Evolutionary conservation across 2,797 vertebrate genomes (phyloP).

Genomic region (Lates japonicus): DNA sequence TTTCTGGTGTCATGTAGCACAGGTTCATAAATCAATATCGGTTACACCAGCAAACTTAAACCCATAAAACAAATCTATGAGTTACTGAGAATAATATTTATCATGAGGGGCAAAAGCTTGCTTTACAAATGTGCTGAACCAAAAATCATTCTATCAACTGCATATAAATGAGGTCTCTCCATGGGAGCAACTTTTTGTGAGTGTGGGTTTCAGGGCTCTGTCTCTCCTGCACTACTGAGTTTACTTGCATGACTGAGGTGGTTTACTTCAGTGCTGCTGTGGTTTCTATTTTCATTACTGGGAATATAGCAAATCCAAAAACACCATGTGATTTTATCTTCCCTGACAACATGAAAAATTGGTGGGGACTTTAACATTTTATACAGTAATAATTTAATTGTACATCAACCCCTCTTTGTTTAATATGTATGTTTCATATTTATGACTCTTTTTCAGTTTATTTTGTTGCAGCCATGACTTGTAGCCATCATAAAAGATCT

Average conservation of each 20-base stretch:
- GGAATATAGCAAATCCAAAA: slow-evolving; percentile 16
- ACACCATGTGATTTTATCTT: not conserved
- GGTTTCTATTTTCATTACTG: slow-evolving; percentile 46
- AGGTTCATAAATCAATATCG: slow-evolving; percentile 8
- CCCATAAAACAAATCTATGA: slow-evolving; percentile 29
- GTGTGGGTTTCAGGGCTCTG: slow-evolving; percentile 41
- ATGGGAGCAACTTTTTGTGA: slow-evolving; percentile 40
- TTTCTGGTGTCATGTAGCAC: not conserved
- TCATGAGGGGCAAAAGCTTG: slow-evolving; percentile 26
- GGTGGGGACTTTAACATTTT: not conserved
- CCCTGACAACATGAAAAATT: not conserved
- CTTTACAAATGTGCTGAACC: slow-evolving; percentile 54
- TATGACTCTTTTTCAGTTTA: not conserved
- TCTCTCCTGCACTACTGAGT: slow-evolving; percentile 26
- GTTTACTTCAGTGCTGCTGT: slow-evolving; percentile 40
- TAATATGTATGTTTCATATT: not conserved
- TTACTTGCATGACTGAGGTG: slow-evolving; percentile 53
- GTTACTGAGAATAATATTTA: slow-evolving; percentile 34
- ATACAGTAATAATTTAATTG: not conserved
- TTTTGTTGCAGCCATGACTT: not conserved
- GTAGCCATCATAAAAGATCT: not conserved
- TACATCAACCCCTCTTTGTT: not conserved
- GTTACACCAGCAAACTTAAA: slow-evolving; percentile 24
- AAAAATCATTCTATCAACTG: slow-evolving; percentile 49
- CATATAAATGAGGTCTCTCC: slow-evolving; percentile 61